Evolutionary conservation across 2,113 vertebrate genomes (phyloP).

Genomic region (Lontra canadensis): DNA sequence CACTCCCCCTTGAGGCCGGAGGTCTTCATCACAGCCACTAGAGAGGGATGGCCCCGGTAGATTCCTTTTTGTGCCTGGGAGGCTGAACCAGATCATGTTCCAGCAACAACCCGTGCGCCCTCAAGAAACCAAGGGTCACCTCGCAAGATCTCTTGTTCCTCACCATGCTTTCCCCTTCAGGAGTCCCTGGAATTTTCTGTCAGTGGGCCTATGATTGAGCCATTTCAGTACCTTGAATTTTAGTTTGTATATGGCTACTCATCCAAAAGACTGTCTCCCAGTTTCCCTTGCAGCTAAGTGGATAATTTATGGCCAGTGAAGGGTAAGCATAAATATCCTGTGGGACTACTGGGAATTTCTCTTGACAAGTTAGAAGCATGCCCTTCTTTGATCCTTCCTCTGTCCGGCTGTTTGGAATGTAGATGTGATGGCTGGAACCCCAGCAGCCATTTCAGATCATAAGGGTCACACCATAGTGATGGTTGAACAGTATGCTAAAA

Average conservation of each 20-base stretch:
- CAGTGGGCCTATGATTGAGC: not conserved
- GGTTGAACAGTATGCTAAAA: not conserved
- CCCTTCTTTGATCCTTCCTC: not conserved
- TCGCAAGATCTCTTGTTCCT: not conserved
- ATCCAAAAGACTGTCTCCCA: not conserved
- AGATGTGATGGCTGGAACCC: not conserved
- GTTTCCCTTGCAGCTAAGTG: not conserved
- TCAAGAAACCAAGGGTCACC: not conserved
- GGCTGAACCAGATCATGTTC: not conserved
- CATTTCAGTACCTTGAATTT: not conserved
- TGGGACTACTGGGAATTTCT: not conserved
- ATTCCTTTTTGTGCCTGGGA: too few species aligned
- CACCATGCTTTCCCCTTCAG: too few species aligned
- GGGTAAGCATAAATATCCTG: not conserved
- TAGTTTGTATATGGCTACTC: not conserved
- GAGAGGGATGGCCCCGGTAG: fast-evolving
- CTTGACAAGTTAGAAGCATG: not conserved
- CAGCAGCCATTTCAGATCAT: not conserved
- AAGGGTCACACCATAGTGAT: not conserved
- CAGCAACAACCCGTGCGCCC: fast-evolving
- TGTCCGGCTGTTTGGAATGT: not conserved
- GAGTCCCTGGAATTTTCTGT: not conserved
- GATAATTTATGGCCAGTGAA: not conserved
- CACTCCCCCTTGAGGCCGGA: not conserved
- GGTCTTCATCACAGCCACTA: not conserved